Evolutionary conservation across 1,140 invertebrate species (phyloP), one percentile per base, ranked within the genome.

Genomic region (Cyclargus thomasi): DNA sequence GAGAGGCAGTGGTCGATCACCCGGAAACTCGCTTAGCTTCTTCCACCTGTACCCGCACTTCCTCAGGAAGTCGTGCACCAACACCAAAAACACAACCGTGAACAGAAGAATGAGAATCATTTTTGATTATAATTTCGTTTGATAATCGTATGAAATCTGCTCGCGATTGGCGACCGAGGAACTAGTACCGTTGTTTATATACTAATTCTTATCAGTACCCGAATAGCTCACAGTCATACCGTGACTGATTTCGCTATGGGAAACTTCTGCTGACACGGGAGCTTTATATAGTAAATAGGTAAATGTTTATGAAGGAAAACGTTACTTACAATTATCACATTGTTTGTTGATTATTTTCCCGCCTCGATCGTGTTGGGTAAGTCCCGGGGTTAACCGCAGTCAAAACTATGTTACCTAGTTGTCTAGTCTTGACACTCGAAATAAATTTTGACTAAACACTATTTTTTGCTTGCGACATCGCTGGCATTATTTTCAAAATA

Each of bases 21-120:
- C 77, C 17, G 78, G 77, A 69, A 79, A 79, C 67, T 76, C 66
- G 64, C 67, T 77, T 21, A 80, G 72, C 55, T 74, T 67, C 69
- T 79, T 74, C 75, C 76, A 80, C 18, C 64, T 64, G 59, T 70
- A 64, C 5, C 72, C 70, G n/a, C 68, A 65, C 63, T 72, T 77
- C 36, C 68, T 67, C n/a, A 68, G 22, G 65, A 70, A 69, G 22
- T 75, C 70, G 22, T 77, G 36, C 11, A 76, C 23, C 18, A 76
- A 71, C 59, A 77, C 70, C 36, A 75, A 76, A 47, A 53, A 62
- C 6, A 73, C 14, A 16, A 71, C 63, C 53, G 35, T 55, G n/a
- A 72, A 63, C 17, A 70, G 53, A 29, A 71, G 5, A 62, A 70
- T 20, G 2, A 70, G 7, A 72, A 74, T 64, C 72, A 76, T 76